Base-by-base conservation (phyloP, 2,113 vertebrate genomes). In the Scytalopus superciliaris region DNA sequence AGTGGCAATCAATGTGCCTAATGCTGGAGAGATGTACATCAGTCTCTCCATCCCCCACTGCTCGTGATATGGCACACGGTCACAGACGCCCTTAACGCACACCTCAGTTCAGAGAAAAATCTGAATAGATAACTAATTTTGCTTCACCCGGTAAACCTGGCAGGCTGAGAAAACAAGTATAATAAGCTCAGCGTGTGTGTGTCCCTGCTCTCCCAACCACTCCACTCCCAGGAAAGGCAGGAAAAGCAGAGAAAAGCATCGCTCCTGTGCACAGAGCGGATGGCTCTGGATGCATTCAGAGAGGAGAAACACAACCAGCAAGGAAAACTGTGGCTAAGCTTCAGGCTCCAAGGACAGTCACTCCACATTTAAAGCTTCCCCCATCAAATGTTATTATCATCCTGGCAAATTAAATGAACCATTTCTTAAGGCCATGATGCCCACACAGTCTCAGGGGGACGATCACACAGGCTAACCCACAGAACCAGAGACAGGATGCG, bases 201-300 rank as follows among this genome's bases (percentile, higher is more conserved):
- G 37, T 49, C 3, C 1, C 62, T 72, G 45, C 45, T 70, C 52
- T 84, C 44, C n/a, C 14, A 91, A 35, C 53, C 13, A 10, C 63
- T 30, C 27, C 0, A 0, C 16, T 23, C 37, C 74, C 10, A 1
- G 7, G 8, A 33, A 68, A 42, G 25, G 40, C 42, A 76, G 30
- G 33, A 80, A 78, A 59, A 79, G 66, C 42, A 85, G 37, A 85
- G 23, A 37, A 84, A 4, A 87, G 31, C 72, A 77, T 53, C 9
- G 0, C 21, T 56, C 31, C 55, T n/a, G 13, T 1, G 0, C 35
- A 27, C 2, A 21, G 31, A 67, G 16, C 0, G 0, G 39, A 68
- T 3, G 24, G 11, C 40, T 39, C 30, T 1, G 0, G 74, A 33
- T 4, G 1, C 35, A 35, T 42, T 18, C 3, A 0, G 10, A 10